Conservation (phyloP, 2,113 vertebrate genomes). For the Lanius collurio region DNA sequence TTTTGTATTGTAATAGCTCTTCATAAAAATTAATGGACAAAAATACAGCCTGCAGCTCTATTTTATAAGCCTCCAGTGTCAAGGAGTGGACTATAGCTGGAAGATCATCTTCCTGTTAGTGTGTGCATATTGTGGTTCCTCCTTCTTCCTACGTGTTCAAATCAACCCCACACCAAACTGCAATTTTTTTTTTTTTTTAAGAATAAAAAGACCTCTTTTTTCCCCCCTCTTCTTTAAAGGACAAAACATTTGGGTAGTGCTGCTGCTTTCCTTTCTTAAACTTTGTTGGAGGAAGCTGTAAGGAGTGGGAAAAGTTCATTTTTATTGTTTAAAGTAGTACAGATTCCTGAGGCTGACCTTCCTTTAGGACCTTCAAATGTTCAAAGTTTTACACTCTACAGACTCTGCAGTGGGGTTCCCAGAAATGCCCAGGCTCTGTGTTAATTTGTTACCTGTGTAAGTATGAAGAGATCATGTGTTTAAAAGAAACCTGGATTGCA, state of each 20-base stretch:
- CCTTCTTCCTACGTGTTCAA: rapidly evolving
- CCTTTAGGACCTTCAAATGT: neutral
- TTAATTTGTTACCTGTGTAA: neutral
- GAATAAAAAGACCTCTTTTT: neutral
- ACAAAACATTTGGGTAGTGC: neutral
- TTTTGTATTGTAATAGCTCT: neutral
- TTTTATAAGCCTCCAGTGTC: neutral
- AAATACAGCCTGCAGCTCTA: neutral
- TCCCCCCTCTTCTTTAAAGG: neutral
- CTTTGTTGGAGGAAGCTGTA: neutral
- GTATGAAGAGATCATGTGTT: neutral
- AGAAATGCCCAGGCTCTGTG: neutral
- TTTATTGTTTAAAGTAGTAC: neutral
- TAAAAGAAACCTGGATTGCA: neutral
- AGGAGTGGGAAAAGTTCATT: neutral
- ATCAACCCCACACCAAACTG: neutral
- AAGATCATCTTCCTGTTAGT: neutral
- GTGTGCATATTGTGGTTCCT: neutral
- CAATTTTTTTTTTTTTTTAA: neutral
- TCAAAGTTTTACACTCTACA: neutral
- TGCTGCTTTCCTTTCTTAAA: neutral
- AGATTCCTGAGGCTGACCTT: neutral
- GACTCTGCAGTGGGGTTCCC: neutral
- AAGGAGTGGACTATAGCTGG: neutral
- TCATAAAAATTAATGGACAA: neutral